Conservation (phyloP, 2,888 invertebrate genomes). For the Elgonia sp. region DNA sequence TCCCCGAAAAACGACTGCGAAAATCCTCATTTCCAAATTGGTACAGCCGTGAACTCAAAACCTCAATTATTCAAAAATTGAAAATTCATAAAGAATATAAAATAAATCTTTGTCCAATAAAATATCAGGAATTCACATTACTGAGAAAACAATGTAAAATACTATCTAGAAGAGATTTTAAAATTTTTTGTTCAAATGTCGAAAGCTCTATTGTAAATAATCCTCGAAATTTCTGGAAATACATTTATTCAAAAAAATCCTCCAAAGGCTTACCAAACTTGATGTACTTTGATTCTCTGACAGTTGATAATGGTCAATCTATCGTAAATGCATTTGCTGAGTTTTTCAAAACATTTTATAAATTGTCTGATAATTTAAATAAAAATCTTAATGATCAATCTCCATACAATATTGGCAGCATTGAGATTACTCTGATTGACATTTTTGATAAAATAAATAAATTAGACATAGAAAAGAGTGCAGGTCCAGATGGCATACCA, state of each 20-base stretch:
- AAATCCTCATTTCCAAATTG: conserved; percentile 6
- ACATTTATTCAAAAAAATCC: too few relatives aligned
- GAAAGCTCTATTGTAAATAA: neutral
- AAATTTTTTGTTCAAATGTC: neutral
- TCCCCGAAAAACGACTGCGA: conserved; percentile 9
- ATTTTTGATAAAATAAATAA: too few relatives aligned
- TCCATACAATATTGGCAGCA: too few relatives aligned
- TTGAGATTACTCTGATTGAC: too few relatives aligned
- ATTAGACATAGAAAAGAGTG: too few relatives aligned
- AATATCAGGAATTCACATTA: neutral
- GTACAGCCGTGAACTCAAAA: neutral
- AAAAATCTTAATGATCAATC: too few relatives aligned
- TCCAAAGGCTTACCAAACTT: conserved; percentile 12
- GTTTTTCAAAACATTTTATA: conserved; percentile 26
- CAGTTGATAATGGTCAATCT: neutral
- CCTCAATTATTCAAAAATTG: conserved; percentile 10
- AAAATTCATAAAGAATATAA: conserved; percentile 18
- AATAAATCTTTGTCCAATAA: neutral
- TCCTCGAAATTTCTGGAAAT: too few relatives aligned
- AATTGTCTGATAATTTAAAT: too few relatives aligned
- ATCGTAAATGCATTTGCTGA: conserved; percentile 26
- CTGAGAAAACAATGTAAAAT: conserved; percentile 5
- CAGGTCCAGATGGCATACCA: too few relatives aligned
- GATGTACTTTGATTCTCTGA: neutral
- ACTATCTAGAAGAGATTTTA: conserved; percentile 7